A percentile compares a stretch with the other conserved stretches of the same genome.
These are phyloP conservation scores for Tribolium madens DNA, from an alignment of 1,140 invertebrate species.

Conservation along the genomic window DNA sequence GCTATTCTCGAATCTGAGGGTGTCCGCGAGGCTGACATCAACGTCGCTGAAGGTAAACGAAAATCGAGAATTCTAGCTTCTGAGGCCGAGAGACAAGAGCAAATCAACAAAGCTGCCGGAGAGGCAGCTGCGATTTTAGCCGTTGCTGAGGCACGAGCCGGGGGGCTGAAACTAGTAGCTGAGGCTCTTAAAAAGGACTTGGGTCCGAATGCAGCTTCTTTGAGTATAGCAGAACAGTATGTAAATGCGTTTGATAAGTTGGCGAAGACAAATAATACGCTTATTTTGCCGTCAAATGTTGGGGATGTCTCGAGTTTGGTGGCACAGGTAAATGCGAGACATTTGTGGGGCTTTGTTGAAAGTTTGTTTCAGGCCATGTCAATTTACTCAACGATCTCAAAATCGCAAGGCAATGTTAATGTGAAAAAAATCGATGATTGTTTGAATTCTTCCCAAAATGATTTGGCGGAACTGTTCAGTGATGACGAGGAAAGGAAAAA, in stretches of 20 bases:
- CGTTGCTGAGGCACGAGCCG: constrained; percentile 86
- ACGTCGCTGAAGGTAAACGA: constrained; percentile 96
- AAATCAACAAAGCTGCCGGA: constrained; percentile 88
- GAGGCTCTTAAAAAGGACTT: constrained; percentile 72
- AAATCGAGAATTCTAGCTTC: constrained; percentile 91
- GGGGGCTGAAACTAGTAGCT: constrained; percentile 81
- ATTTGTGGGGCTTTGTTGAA: background rate
- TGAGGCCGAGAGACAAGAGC: constrained; percentile 89
- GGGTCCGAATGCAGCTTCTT: constrained; percentile 88
- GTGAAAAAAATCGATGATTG: constrained; percentile 45
- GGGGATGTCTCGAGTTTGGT: constrained; percentile 88
- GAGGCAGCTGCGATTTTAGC: constrained; percentile 89
- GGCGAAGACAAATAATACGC: constrained; percentile 93
- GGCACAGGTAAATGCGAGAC: constrained; percentile 75
- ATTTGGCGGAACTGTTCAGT: constrained; percentile 70
- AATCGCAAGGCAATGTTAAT: constrained; percentile 50
- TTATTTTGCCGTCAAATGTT: constrained; percentile 93
- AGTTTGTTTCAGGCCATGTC: constrained; percentile 73
- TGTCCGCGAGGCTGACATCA: constrained; percentile 93
- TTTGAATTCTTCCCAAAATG: constrained; percentile 56
- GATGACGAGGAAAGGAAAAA: constrained; percentile 68
- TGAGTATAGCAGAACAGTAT: constrained; percentile 96
- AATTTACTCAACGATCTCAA: constrained; percentile 76
- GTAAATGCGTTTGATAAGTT: constrained; percentile 93
- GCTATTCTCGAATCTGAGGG: constrained; percentile 98